Evolutionary conservation across 2,797 vertebrate genomes (phyloP), one percentile per base, ranked within the genome.

Genomic region (Lycodopsis pacificus): DNA sequence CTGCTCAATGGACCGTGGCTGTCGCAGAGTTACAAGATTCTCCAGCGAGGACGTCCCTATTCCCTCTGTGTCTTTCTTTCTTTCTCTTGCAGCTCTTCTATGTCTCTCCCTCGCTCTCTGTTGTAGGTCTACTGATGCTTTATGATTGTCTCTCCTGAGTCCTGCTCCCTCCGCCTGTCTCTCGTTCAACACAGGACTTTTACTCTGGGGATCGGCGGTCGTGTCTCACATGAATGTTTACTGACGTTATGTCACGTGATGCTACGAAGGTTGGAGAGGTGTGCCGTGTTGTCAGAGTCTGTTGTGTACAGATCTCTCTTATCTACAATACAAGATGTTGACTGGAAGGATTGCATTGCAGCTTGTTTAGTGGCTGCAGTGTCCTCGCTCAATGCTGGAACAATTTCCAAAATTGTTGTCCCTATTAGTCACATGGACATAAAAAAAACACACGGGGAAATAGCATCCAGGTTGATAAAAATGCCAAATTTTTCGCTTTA

Each of bases 91-190:
- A 10, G 36, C 22, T 46, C 53, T 38, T 57, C 65, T 36, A 4
- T 25, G 14, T 72, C 65, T 73, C 74, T 71, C 65, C 6, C 61
- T 73, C 30, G 44, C 25, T 72, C 53, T 69, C 57, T 76, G 67
- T 58, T 62, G 77, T 49, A 51, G 57, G 56, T 44, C 73, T 76
- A 75, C 71, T 86, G 81, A 73, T 67, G 65, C 77, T 68, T 80
- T 62, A 77, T 83, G 73, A 80, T 81, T 17, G 58, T 62, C 77
- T 91, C 86, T 89, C 85, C 73, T 59, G 85, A 77, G 85, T 65
- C 76, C 75, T 30, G 58, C 67, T 61, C 82, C 57, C 67, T 58
- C 65, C 1, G 22, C 57, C 65, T 9, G 34, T 44, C 65, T 67
- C 61, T 83, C 66, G 4, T 74, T 80, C 73, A 69, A 34, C 32